Conservation (phyloP, 2,888 invertebrate species). For the Patella ulyssiponensis region DNA sequence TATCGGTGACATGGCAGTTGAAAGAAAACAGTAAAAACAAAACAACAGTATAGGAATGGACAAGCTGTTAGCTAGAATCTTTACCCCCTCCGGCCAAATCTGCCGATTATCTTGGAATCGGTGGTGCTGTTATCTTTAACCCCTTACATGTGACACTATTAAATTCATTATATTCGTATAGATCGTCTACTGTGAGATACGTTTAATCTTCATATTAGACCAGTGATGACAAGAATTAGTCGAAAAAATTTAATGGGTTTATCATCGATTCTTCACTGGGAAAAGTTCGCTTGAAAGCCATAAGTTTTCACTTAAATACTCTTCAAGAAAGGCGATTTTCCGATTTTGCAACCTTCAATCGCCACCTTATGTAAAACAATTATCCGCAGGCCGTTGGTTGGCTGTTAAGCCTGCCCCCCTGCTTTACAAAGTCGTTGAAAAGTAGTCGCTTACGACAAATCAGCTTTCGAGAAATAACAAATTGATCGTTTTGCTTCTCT, state of each 20-base stretch:
- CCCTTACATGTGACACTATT: too few relatives aligned
- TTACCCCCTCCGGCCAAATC: too few relatives aligned
- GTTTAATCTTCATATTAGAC: neutral
- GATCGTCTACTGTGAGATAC: too few relatives aligned
- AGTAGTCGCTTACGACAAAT: constrained; percentile 12
- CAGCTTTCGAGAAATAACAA: constrained; percentile 9
- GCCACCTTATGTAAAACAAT: constrained; percentile 12
- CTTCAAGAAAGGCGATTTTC: constrained; percentile 13
- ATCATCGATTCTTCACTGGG: constrained; percentile 1
- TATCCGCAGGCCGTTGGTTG: neutral
- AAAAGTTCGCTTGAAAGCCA: constrained; percentile 9
- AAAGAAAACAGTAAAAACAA: too few relatives aligned
- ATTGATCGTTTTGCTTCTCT: neutral
- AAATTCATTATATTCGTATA: too few relatives aligned
- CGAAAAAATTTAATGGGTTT: constrained; percentile 7
- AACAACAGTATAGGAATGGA: too few relatives aligned
- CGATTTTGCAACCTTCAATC: constrained; percentile 13
- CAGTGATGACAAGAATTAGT: constrained; percentile 8
- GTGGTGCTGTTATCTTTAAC: too few relatives aligned
- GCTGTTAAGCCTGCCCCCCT: constrained; percentile 9
- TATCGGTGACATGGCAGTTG: too few relatives aligned
- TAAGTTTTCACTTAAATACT: constrained; percentile 13
- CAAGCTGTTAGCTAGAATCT: too few relatives aligned
- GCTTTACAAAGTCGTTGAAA: constrained; percentile 7
- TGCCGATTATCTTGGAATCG: too few relatives aligned